These are phyloP conservation scores for Cyphomyrus plagiostoma DNA, from an alignment of 2,113 vertebrate genomes.

Conservation along the genomic window DNA sequence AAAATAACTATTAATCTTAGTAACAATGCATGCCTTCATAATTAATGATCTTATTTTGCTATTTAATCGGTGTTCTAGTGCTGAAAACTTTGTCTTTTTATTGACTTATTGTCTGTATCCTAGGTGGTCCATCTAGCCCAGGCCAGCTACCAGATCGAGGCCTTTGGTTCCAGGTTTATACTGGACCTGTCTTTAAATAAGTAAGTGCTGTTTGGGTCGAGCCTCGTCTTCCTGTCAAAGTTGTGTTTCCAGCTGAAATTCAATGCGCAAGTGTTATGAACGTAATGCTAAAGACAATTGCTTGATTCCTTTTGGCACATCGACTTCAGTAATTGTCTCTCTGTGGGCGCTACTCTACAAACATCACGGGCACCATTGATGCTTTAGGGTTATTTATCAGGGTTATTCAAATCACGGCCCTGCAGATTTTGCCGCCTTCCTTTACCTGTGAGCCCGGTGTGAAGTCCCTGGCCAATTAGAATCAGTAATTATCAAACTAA, in stretches of 20 bases:
- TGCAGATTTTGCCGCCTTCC: too few relatives aligned
- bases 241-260: background rate
- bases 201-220: slow-evolving; percentile 65
- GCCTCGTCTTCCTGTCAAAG: background rate
- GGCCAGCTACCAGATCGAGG: slow-evolving; percentile 90
- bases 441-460: too few relatives aligned
- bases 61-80: background rate
- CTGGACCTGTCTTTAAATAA: slow-evolving; percentile 91
- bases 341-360: background rate
- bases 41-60: background rate
- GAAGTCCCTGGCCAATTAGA: too few relatives aligned
- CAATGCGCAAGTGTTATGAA: background rate
- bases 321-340: background rate
- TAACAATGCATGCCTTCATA: background rate
- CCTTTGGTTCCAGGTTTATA: slow-evolving; percentile 85
- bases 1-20: background rate
- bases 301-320: background rate
- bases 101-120: background rate
- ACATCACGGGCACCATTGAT: background rate
- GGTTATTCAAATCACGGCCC: too few relatives aligned
- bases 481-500: too few relatives aligned
- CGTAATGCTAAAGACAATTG: background rate
- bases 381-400: background rate
- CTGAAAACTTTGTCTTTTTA: background rate
- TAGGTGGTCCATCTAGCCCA: slow-evolving; percentile 90